phyloP scores from a whole-genome alignment of 1,140 invertebrate genomes.

The Muscidifurax raptorellus region DNA sequence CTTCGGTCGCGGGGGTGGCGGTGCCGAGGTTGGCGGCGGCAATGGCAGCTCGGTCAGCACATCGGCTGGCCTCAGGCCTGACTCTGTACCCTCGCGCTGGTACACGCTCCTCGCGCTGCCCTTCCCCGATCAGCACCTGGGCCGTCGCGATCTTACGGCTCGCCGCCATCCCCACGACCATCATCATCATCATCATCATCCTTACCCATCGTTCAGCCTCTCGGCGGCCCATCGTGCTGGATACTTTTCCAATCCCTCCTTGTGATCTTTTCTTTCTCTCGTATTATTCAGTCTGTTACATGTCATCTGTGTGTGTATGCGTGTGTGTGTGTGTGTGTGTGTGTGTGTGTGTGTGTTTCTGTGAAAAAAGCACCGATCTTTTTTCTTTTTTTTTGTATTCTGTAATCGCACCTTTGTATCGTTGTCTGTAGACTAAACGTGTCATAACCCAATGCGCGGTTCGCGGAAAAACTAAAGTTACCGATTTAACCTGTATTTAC shows the following conservation, averaged over 20 bases:
- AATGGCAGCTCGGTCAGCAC: slow-evolving; percentile 73
- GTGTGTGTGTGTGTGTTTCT: not conserved
- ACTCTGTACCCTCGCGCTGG: slow-evolving; percentile 82
- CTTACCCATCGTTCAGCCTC: slow-evolving; percentile 70
- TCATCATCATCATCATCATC: slow-evolving; percentile 81
- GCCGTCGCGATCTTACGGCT: slow-evolving; percentile 85
- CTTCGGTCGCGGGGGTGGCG: slow-evolving; percentile 57
- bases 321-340: too few relatives aligned
- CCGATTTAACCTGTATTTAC: not conserved
- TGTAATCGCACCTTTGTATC: not conserved
- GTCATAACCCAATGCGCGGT: not conserved
- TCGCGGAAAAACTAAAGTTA: not conserved
- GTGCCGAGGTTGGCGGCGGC: slow-evolving; percentile 69
- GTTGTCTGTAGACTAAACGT: not conserved
- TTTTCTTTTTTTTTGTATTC: not conserved
- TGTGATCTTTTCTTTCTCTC: slow-evolving; percentile 63
- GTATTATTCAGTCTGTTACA: too few relatives aligned
- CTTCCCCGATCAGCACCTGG: slow-evolving; percentile 93
- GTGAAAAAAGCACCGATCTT: not conserved
- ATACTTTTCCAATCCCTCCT: slow-evolving; percentile 86
- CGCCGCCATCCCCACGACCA: slow-evolving; percentile 80
- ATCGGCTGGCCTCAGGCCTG: slow-evolving; percentile 70
- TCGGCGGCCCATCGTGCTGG: slow-evolving; percentile 82
- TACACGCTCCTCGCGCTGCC: slow-evolving; percentile 92
- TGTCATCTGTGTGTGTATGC: too few relatives aligned